phyloP scores from a whole-genome alignment of 2,797 vertebrate genomes.

The Mus caroli region DNA sequence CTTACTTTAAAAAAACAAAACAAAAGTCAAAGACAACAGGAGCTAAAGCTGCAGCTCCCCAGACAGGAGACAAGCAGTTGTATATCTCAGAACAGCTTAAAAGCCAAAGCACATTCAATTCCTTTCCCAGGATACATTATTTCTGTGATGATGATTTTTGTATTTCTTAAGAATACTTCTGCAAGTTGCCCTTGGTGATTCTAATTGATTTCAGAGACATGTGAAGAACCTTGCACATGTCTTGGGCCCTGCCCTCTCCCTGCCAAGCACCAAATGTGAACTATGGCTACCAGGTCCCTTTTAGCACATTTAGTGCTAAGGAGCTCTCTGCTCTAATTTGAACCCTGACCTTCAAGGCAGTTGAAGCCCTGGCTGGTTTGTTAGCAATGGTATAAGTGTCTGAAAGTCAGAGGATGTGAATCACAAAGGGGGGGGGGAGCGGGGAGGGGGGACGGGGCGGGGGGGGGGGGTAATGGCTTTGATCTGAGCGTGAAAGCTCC shows the following conservation, averaged over 20 bases:
- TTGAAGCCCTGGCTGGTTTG: slow-evolving; percentile 62
- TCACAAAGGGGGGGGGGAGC: slow-evolving; percentile 1
- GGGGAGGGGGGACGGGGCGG: too few species aligned
- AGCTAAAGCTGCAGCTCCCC: slow-evolving; percentile 37
- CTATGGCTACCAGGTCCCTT: background rate
- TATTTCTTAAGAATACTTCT: slow-evolving; percentile 32
- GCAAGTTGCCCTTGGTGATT: slow-evolving; percentile 13
- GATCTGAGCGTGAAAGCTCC: background rate
- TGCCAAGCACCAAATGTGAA: slow-evolving; percentile 59
- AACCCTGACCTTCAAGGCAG: slow-evolving; percentile 60
- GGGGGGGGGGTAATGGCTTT: background rate
- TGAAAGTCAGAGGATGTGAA: slow-evolving; percentile 61
- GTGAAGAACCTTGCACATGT: background rate
- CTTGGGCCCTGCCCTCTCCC: background rate
- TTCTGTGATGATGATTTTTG: slow-evolving; percentile 48
- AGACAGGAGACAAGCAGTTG: slow-evolving; percentile 58
- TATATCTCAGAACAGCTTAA: slow-evolving; percentile 57
- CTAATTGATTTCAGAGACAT: slow-evolving; percentile 21
- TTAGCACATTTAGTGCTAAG: slow-evolving; percentile 14
- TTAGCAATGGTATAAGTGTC: slow-evolving; percentile 66
- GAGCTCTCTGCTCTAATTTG: slow-evolving; percentile 57
- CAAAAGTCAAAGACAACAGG: background rate
- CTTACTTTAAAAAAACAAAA: background rate
- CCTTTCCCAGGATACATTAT: slow-evolving; percentile 51
- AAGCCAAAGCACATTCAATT: slow-evolving; percentile 65